These are phyloP conservation scores for Loriculus beryllinus DNA, from an alignment of 2,797 vertebrate genomes.

Conservation along the genomic window DNA sequence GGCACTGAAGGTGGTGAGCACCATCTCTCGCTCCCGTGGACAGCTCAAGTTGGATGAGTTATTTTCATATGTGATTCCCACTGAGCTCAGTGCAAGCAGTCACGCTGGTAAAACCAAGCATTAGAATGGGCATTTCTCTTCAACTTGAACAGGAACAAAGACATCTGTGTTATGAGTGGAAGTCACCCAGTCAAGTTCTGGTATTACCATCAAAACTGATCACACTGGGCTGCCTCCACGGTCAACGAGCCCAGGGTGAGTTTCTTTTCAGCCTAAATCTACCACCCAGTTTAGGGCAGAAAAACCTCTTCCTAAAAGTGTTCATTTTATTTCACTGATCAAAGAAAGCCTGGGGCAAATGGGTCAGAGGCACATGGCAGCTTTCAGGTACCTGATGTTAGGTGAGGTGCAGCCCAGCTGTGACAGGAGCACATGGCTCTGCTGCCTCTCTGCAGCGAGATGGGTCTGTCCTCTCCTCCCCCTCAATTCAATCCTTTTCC, in stretches of 20 bases:
- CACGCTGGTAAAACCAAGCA: not conserved
- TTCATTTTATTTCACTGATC: not conserved
- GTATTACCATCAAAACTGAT: not conserved
- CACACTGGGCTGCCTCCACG: not conserved
- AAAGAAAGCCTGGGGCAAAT: not conserved
- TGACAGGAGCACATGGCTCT: not conserved
- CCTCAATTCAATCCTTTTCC: not conserved
- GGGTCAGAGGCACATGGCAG: accelerated
- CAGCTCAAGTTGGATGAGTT: not conserved
- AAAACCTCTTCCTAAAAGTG: not conserved
- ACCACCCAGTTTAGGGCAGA: not conserved
- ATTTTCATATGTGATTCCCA: not conserved
- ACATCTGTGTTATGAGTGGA: accelerated
- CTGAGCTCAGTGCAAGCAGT: not conserved
- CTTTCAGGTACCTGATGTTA: accelerated
- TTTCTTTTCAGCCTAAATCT: not conserved
- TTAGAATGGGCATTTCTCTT: accelerated
- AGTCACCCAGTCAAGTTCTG: not conserved
- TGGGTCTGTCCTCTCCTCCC: not conserved
- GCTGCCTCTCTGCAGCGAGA: not conserved
- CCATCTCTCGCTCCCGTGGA: not conserved
- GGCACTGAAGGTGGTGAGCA: not conserved
- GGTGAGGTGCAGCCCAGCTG: not conserved
- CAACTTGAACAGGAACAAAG: not conserved
- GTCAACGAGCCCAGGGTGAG: accelerated